Base-by-base conservation (phyloP, 2,113 vertebrate species). In the Lampris incognitus region DNA sequence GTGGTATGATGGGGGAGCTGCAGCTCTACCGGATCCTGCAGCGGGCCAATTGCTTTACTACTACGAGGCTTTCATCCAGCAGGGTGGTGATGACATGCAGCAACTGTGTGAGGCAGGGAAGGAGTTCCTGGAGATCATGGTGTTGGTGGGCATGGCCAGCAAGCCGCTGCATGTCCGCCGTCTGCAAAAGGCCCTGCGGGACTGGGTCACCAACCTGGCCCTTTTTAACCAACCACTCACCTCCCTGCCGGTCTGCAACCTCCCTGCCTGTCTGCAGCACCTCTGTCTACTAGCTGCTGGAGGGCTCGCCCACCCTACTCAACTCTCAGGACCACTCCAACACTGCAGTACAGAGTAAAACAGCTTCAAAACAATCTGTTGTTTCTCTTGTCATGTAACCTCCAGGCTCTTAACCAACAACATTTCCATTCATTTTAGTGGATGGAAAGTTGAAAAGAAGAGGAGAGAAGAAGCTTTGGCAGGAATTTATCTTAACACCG, bases 41-140 rank as follows among this genome's bases (percentile, higher is more conserved):
- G 82, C 95, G 97, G 73, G 97, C 97, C 62, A 99, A 99, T 87
- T 99, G 70, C 94, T 99, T 36, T 97, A 96, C 88, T 99, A 99
- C 91, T 99, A 98, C 0, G 97, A 99, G 89, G 97, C 98, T 89
- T 99, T 99, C 91, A 98, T 99, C 88, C 97, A 99, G 76, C 98
- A 99, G 95, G 98, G 98, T 58, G 98, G 97, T 0, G 98, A 99
- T 13, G 97, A 99, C 1, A 97, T 99, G 72, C 97, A 98, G 95
- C 98, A 99, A 90, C 96, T 99, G 51, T 99, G 97, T 55, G 98
- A 99, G 87, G 98, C 98, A 0, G 98, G 99, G 91, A 97, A 99
- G 72, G 98, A 99, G 85, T 99, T 99, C 87, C 93, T 99, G 88
- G 98, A 99, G 91, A 99, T 99, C 88, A 99, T 99, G 98, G 98